Evolutionary conservation across 2,113 vertebrate genomes (phyloP).

Genomic region (Suncus etruscus): DNA sequence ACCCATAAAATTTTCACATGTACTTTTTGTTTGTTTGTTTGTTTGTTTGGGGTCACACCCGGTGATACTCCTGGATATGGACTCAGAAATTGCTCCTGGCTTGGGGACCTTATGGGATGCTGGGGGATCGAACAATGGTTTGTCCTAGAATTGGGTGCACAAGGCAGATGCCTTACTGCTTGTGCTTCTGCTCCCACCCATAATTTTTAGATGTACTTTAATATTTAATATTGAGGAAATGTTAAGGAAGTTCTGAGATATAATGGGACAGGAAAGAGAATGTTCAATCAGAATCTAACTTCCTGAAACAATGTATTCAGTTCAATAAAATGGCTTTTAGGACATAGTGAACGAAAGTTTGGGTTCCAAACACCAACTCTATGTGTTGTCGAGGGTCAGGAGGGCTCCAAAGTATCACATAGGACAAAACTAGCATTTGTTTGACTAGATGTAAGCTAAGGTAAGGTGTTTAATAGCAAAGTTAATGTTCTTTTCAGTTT

Average conservation of each 20-base stretch:
- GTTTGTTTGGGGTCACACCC: no score
- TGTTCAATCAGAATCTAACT: not conserved
- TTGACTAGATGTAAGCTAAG: not conserved
- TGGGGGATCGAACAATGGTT: no score
- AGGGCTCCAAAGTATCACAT: not conserved
- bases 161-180: no score
- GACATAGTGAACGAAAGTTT: not conserved
- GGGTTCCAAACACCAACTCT: not conserved
- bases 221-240: not conserved
- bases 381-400: not conserved
- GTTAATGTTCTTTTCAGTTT: not conserved
- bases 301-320: not conserved
- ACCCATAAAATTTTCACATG: not conserved
- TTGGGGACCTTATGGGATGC: no score
- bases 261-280: not conserved
- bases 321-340: not conserved
- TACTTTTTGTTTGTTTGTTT: no score
- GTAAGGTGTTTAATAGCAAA: not conserved
- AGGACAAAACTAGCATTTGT: not conserved
- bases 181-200: no score
- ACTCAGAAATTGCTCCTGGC: no score
- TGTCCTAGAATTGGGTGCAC: no score
- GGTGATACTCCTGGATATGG: no score
- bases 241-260: not conserved
- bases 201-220: not conserved